These are phyloP conservation scores for Simalia tracyae DNA, from an alignment of 2,797 vertebrate species.

Conservation along the genomic window DNA sequence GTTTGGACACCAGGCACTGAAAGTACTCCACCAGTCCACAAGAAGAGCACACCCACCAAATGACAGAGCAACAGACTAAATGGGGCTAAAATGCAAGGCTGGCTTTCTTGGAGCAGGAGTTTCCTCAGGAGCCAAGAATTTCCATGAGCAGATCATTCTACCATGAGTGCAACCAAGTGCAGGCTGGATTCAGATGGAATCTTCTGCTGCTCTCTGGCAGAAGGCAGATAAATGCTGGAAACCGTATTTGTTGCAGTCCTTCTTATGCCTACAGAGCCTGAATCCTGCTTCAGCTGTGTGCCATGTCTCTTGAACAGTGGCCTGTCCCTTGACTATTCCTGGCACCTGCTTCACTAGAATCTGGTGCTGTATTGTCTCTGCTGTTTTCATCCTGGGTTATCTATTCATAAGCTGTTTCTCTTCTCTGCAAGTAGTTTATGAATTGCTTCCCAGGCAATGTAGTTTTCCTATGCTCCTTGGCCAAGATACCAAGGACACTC, in stretches of 20 bases:
- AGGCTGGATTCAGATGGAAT: neutral
- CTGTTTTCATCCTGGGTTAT: neutral
- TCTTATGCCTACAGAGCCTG: neutral
- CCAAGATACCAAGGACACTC: neutral
- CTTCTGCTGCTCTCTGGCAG: neutral
- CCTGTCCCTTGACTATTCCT: neutral
- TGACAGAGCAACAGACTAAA: no score
- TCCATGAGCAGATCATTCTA: neutral
- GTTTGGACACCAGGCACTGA: neutral
- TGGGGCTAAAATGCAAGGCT: no score
- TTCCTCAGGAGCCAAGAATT: no score
- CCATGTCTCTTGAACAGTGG: neutral
- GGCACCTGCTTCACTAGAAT: neutral
- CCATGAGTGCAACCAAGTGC: neutral
- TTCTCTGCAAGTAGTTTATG: neutral
- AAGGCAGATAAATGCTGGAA: neutral
- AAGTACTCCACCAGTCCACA: neutral
- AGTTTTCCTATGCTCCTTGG: neutral
- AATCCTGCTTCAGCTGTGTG: neutral
- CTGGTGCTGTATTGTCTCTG: neutral
- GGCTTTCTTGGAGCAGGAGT: no score
- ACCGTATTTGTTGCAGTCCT: neutral
- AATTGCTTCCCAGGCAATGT: neutral
- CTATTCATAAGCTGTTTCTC: neutral
- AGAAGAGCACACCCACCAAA: no score